Evolutionary conservation across 2,113 vertebrate genomes (phyloP).

Genomic region (Nycticryphes semicollaris): DNA sequence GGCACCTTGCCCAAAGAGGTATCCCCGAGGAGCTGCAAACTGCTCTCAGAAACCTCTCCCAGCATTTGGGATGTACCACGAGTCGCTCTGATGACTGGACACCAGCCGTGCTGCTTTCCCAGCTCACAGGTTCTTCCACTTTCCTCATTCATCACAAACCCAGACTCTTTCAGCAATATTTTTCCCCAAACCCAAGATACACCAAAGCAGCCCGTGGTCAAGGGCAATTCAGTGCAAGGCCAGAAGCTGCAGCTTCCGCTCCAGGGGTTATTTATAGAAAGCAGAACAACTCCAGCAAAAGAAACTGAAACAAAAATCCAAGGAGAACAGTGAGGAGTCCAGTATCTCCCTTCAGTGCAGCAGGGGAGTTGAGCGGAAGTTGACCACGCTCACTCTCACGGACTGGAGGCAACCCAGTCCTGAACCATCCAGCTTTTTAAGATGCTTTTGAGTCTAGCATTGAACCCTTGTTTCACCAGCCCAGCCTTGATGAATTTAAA

Average conservation of each 20-base stretch:
- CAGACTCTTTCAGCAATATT: neutral
- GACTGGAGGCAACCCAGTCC: neutral
- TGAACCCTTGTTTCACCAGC: neutral
- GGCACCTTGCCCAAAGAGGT: accelerated
- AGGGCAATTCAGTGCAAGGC: neutral
- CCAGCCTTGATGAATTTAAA: neutral
- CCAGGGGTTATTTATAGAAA: constrained; percentile 6
- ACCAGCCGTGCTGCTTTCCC: neutral
- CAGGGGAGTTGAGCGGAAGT: neutral
- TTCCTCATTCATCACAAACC: neutral
- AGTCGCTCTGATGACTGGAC: accelerated
- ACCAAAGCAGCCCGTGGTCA: neutral
- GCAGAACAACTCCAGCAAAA: constrained; percentile 1
- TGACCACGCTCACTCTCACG: neutral
- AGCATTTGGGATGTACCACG: neutral
- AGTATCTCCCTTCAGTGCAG: neutral
- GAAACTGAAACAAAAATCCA: constrained; percentile 28
- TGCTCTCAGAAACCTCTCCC: neutral
- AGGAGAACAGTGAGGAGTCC: accelerated
- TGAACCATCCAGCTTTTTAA: neutral
- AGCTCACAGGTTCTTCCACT: neutral
- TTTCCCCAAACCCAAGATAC: neutral
- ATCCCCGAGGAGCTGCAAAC: neutral
- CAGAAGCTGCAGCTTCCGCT: neutral
- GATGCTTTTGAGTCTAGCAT: neutral